These are phyloP conservation scores for Accipiter cooperii DNA, from an alignment of 2,113 vertebrate genomes.

Conservation along the genomic window DNA sequence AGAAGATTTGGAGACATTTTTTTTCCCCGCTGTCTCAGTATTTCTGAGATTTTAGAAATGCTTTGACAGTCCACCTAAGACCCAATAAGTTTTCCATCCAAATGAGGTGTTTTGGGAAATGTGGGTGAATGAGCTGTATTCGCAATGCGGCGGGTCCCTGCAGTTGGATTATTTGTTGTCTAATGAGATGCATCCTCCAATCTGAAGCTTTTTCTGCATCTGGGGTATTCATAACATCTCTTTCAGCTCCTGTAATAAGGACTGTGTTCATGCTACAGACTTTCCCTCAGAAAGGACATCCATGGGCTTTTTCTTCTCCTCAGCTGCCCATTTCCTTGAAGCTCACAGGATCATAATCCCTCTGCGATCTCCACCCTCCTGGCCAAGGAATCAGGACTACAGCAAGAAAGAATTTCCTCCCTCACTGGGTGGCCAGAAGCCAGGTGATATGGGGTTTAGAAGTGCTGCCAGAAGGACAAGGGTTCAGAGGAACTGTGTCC, in stretches of 20 bases:
- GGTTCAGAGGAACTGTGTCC: neutral
- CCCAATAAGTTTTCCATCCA: neutral
- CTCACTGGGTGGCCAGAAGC: neutral
- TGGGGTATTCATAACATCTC: neutral
- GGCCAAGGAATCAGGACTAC: neutral
- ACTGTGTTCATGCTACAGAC: neutral
- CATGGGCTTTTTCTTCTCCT: neutral
- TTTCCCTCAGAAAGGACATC: neutral
- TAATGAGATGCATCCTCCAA: neutral
- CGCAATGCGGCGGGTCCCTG: neutral
- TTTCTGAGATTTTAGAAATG: neutral
- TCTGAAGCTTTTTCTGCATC: neutral
- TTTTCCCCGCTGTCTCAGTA: neutral
- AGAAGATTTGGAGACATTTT: neutral
- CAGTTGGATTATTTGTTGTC: neutral
- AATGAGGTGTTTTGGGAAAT: neutral
- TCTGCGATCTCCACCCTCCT: neutral
- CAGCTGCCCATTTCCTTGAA: neutral
- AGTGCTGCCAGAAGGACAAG: neutral
- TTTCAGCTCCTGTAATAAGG: neutral
- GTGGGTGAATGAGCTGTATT: neutral
- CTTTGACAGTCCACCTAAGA: neutral
- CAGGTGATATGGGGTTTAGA: neutral
- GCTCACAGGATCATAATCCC: neutral
- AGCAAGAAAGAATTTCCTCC: neutral